phyloP scores from a whole-genome alignment of 2,113 vertebrate genomes.

The Oriolus oriolus region DNA sequence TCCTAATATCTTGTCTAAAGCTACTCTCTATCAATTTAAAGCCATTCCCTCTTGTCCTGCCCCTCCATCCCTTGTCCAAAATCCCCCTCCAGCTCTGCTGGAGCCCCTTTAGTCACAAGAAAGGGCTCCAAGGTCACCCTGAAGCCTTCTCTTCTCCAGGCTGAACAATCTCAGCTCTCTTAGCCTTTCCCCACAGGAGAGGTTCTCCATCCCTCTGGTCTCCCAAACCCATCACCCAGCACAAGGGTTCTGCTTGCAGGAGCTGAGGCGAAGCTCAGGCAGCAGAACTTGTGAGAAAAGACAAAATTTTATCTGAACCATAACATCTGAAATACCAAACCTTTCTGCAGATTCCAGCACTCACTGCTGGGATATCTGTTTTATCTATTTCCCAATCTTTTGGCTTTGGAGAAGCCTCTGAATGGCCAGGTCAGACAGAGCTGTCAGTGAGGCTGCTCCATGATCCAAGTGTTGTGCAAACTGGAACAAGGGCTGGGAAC shows the following conservation, averaged over 20 bases:
- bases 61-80: not conserved
- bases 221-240: not conserved
- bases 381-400: not conserved
- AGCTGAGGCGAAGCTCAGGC: not conserved
- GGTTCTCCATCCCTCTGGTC: not conserved
- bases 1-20: not conserved
- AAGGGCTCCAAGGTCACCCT: not conserved
- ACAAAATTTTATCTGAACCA: not conserved
- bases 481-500: not conserved
- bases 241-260: not conserved
- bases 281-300: not conserved
- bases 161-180: not conserved
- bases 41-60: not conserved
- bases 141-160: not conserved
- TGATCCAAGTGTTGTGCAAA: not conserved
- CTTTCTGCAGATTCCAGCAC: not conserved
- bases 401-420: not conserved
- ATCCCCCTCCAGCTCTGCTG: not conserved
- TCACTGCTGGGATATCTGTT: not conserved
- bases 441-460: accelerated
- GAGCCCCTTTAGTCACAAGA: not conserved
- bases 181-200: not conserved
- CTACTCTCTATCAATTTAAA: not conserved
- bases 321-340: not conserved
- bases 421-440: not conserved